These are phyloP conservation scores for Sitta europaea DNA, from an alignment of 2,113 vertebrate species.

Conservation along the genomic window DNA sequence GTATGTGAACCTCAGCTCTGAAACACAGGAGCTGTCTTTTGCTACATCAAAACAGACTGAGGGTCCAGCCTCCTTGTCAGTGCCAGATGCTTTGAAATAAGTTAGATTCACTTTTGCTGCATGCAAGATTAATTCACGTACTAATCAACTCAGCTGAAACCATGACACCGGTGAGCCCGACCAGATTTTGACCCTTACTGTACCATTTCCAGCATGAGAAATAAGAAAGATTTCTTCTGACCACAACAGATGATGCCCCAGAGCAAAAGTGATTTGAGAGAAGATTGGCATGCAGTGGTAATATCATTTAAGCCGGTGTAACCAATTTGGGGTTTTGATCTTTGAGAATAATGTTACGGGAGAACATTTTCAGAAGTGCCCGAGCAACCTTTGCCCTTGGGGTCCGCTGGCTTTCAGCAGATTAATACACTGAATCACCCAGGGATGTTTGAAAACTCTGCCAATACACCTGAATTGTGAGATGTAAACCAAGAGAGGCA, in stretches of 20 bases:
- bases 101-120: neutral
- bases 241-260: conserved; percentile 1
- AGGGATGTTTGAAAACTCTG: neutral
- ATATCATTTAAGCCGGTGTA: conserved; percentile 7
- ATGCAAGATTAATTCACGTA: neutral
- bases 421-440: neutral
- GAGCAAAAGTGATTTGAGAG: conserved; percentile 4
- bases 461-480: neutral
- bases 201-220: neutral
- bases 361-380: neutral
- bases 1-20: neutral
- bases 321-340: conserved; percentile 27
- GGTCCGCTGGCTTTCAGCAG: rapidly evolving
- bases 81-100: neutral
- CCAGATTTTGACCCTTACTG: conserved; percentile 5
- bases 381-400: neutral
- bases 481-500: neutral
- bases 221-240: neutral
- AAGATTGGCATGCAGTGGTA: neutral
- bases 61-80: neutral
- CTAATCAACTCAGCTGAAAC: neutral
- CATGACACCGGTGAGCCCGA: neutral
- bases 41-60: neutral
- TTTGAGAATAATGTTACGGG: neutral
- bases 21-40: neutral